Base-by-base conservation (phyloP, 2,797 vertebrate species). In the Scyliorhinus canicula region DNA sequence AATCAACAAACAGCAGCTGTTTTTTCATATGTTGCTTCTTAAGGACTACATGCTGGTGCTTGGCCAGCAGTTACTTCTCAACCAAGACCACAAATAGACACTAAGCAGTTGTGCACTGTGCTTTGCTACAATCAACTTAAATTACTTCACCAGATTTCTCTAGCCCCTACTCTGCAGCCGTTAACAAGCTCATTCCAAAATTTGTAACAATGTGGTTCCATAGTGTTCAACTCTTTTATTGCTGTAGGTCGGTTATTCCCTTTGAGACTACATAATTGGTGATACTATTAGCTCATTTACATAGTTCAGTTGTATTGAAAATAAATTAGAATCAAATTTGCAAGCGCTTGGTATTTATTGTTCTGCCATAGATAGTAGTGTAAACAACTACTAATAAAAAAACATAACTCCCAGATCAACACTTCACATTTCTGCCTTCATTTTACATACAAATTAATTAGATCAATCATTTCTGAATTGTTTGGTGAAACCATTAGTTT, bases 391-490 rank as follows among this genome's bases (percentile, higher is more conserved):
- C 47, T 24, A 85, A 82, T 82, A 40, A 24, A 85, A 50, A 28
- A 28, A 31, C 28, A 3, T 31, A 52, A 31, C 82, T 7, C 8
- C 47, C 26, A 71, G 28, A 11, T 35, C 31, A 71, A 11, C 9
- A 1, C 12, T 50, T 52, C 50, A 11, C 11, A 28, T 11, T 19
- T 44, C n/a, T 6, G 40, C n/a, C 24, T 82, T 82, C 26, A 47
- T 31, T 52, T 52, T 52, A 88, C 3, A 31, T 57, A 40, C n/a
- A 40, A 40, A 40, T 57, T 28, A 88, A n/a, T 16, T 31, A 88
- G 85, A 88, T 77, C 69, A 77, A 77, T 77, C n/a, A n/a, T 88
- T 5, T 57, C 52, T 88, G 85, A 88, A 85, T 52, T 85, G 82
- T 71, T 71, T 31, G 31, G 57, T 35, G 85, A 55, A 55, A 88